These are phyloP conservation scores for Cryptotis parvus DNA, from an alignment of 2,113 vertebrate species.

Conservation along the genomic window DNA sequence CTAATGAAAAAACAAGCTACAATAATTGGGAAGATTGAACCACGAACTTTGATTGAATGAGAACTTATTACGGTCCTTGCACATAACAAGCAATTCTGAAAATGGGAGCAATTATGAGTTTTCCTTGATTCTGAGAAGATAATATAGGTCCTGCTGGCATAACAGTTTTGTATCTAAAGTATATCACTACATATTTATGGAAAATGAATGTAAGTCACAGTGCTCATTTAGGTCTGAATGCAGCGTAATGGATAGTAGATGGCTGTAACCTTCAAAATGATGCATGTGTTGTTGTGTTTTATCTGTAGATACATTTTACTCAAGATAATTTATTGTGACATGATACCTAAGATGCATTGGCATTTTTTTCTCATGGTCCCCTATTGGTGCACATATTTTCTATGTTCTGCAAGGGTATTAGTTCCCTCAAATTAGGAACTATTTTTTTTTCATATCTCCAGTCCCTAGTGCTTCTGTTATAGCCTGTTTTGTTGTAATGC, in stretches of 20 bases:
- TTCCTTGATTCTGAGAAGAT: conserved; percentile 45
- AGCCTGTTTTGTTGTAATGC: background rate
- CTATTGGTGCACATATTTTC: conserved; percentile 30
- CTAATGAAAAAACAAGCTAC: conserved; percentile 18
- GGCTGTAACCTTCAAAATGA: conserved; percentile 6
- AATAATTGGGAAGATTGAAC: background rate
- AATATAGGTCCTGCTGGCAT: conserved; percentile 6
- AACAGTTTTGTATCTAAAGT: conserved; percentile 5
- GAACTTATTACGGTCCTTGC: conserved; percentile 9
- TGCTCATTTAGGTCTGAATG: conserved; percentile 9
- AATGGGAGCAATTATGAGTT: conserved; percentile 22
- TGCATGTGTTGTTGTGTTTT: background rate
- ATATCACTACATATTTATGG: conserved; percentile 22
- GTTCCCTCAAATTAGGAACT: background rate
- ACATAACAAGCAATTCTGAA: conserved; percentile 53
- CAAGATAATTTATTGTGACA: background rate
- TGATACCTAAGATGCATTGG: background rate
- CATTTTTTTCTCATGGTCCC: background rate
- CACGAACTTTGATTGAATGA: conserved; percentile 27
- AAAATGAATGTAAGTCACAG: conserved; percentile 4
- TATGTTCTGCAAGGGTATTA: conserved; percentile 18
- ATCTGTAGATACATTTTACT: conserved; percentile 53
- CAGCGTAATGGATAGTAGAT: background rate
- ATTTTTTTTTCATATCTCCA: background rate
- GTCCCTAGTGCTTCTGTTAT: background rate